phyloP scores from a whole-genome alignment of 37 sponge, comb jelly and placozoan genomes.

The Crambe crambe region DNA sequence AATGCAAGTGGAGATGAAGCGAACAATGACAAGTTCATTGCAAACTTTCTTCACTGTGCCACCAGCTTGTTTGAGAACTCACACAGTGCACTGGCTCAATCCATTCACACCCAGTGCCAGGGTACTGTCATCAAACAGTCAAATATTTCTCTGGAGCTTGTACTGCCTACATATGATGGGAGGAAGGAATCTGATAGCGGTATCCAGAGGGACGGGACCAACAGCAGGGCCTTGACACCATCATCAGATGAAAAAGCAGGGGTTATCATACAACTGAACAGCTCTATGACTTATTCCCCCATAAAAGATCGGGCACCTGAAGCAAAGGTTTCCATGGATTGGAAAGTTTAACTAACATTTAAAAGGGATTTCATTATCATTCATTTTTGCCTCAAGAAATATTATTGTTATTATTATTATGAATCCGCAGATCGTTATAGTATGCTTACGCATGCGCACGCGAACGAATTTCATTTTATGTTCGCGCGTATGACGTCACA shows the following conservation, averaged over 20 bases:
- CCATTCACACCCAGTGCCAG: background rate
- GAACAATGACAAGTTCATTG: background rate
- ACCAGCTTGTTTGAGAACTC: background rate
- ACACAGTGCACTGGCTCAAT: background rate
- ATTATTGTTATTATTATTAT: no score
- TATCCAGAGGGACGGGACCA: background rate
- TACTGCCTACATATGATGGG: background rate
- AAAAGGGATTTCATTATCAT: background rate
- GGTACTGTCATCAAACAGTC: background rate
- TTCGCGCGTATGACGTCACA: no score
- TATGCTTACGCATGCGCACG: no score
- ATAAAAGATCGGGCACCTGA: background rate
- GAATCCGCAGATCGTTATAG: no score
- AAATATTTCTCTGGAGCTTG: constrained; percentile 2
- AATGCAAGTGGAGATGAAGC: background rate
- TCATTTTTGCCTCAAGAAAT: background rate
- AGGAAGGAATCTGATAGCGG: background rate
- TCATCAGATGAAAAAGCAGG: background rate
- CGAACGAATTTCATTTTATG: no score
- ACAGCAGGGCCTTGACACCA: background rate
- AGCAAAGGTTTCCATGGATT: background rate
- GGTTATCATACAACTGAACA: background rate
- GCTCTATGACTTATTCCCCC: background rate
- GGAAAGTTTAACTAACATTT: background rate
- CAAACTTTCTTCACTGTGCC: background rate